Conservation (phyloP, 2,888 invertebrate genomes). For the Plebejus anna region DNA sequence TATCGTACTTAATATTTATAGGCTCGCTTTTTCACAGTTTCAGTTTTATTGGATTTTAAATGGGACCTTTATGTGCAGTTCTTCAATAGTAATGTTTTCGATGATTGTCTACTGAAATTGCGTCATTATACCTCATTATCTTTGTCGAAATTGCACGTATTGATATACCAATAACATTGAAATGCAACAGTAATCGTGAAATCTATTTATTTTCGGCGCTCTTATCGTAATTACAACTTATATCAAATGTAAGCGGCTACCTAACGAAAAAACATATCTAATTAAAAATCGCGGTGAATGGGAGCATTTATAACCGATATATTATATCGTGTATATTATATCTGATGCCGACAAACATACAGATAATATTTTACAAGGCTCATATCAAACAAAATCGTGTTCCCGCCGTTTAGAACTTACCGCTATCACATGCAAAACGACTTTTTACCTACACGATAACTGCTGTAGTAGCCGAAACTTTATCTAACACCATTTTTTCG, state of each 20-base stretch:
- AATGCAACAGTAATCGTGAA: neutral
- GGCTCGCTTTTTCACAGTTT: constrained; percentile 2
- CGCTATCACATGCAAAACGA: constrained; percentile 65
- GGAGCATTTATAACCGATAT: constrained; percentile 30
- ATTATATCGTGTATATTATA: constrained; percentile 43
- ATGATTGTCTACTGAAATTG: neutral
- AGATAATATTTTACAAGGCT: constrained; percentile 69
- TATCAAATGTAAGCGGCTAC: constrained; percentile 29
- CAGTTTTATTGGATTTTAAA: constrained; percentile 2
- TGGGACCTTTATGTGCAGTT: neutral
- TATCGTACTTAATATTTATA: constrained; percentile 9
- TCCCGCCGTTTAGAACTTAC: constrained; percentile 66
- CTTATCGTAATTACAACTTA: constrained; percentile 25
- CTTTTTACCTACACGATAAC: constrained; percentile 12
- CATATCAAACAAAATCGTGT: constrained; percentile 74
- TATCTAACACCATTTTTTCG: neutral
- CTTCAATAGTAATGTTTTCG: neutral
- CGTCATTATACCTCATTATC: neutral
- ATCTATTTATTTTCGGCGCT: neutral
- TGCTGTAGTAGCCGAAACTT: constrained; percentile 39
- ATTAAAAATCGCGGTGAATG: constrained; percentile 32
- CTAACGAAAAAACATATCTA: constrained; percentile 24
- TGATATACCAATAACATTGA: neutral
- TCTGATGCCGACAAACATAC: constrained; percentile 52
- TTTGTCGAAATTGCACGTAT: neutral